Percentiles rank a stretch among this genome's conserved stretches.
Conservation (phyloP, 1,140 invertebrate genomes). For the Eueides isabella region DNA sequence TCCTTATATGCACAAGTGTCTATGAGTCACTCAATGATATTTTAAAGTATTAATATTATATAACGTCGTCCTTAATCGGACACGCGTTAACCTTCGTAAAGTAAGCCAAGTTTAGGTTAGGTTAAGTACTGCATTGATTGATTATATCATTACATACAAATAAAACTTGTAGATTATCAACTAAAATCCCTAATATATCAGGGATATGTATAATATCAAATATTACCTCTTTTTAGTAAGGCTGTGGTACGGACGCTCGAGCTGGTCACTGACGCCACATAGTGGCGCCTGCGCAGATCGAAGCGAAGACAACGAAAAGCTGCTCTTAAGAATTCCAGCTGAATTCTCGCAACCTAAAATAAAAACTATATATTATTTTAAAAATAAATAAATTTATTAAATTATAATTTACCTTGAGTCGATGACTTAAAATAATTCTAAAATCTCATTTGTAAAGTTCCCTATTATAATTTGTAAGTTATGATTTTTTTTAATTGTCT, state of each 20-base stretch:
- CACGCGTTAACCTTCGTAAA: background rate
- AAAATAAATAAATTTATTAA: background rate
- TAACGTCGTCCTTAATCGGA: background rate
- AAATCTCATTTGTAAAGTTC: too few relatives aligned
- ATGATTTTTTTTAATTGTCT: background rate
- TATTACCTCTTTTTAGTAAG: conserved; percentile 78
- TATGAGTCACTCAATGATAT: background rate
- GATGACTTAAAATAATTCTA: too few relatives aligned
- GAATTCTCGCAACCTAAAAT: conserved; percentile 83
- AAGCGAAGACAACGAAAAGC: conserved; percentile 83
- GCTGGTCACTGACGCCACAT: conserved; percentile 61
- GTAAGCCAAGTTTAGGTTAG: conserved; percentile 5
- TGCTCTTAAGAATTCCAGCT: conserved; percentile 79
- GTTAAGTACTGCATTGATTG: background rate
- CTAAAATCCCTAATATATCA: too few relatives aligned
- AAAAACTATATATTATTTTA: background rate
- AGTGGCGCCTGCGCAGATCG: conserved; percentile 68
- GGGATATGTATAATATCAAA: background rate
- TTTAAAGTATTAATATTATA: background rate
- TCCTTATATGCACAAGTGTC: background rate
- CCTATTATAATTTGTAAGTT: too few relatives aligned
- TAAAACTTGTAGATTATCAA: too few relatives aligned
- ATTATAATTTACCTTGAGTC: too few relatives aligned
- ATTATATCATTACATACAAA: background rate
- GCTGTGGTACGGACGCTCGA: conserved; percentile 80